Evolutionary conservation across 2,888 invertebrate genomes (phyloP), one percentile per base, ranked within the genome.

Genomic region (Leucoptera coffeella): DNA sequence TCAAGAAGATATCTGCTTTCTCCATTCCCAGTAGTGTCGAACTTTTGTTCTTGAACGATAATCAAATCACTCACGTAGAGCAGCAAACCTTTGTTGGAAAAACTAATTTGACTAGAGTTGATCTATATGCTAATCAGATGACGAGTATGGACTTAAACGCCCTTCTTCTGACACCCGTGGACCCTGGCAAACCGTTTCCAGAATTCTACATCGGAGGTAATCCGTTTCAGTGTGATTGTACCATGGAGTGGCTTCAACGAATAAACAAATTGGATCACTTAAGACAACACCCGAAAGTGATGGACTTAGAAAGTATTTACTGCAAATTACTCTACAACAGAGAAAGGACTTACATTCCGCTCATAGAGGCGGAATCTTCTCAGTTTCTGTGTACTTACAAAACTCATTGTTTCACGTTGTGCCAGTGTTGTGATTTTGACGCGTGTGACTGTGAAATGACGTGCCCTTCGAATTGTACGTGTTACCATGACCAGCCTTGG

Each of bases 371-470:
- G 15, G 85, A 88, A 50, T 82, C 89, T 1, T 85, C 87, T 27
- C 89, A 92, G 59, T 93, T 94, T 62, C 75, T 93, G 41, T 94
- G 93, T 73, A 82, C 85, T 34, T 94, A 94, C 64, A 85, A 85
- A 61, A 85, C 87, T 21, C 91, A 93, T 56, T 95, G 95, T 65
- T 93, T 92, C 57, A 87, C 93, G 9, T 74, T 91, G 35, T 95
- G 95, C 50, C 90, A 91, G 51, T 95, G 95, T 69, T 95, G 95
- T 64, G 92, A 93, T 56, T 95, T 91, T 60, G 93, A 92, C 56
- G 91, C 91, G 27, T 95, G 95, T 71, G 95, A 95, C 65, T 95
- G 95, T 72, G 90, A 93, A 73, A 93, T 93, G 88, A 91, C 88
- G 38, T 95, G 95, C 54, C 95, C 95, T 25, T 78, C 77, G 23